phyloP scores from a whole-genome alignment of 2,113 vertebrate species.

The Cinclus mexicanus region DNA sequence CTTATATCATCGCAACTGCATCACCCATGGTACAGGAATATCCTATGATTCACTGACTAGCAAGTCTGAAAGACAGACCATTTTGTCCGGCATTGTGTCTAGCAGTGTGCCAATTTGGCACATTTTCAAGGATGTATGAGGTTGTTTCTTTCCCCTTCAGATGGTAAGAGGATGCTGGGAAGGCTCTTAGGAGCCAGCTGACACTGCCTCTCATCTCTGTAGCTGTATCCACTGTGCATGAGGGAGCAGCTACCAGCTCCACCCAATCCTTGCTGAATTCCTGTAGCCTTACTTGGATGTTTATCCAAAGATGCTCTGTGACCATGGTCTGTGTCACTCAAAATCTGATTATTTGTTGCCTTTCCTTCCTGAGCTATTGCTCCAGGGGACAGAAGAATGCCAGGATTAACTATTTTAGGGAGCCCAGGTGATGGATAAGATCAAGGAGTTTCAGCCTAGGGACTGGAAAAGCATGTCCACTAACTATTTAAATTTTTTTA shows the following conservation, averaged over 20 bases:
- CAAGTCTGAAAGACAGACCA: not conserved
- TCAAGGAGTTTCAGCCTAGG: not conserved
- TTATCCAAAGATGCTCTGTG: not conserved
- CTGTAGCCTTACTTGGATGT: not conserved
- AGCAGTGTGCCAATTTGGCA: not conserved
- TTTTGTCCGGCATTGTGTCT: not conserved
- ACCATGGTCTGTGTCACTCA: not conserved
- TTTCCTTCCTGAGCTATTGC: not conserved
- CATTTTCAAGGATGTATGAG: not conserved
- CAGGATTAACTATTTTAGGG: not conserved
- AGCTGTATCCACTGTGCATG: not conserved
- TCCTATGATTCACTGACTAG: not conserved
- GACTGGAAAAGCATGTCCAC: not conserved
- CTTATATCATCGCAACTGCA: not conserved
- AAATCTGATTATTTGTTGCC: not conserved
- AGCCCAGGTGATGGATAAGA: not conserved
- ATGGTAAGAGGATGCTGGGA: fast-evolving
- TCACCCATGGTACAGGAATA: not conserved
- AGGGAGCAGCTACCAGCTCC: not conserved
- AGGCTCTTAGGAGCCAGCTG: not conserved
- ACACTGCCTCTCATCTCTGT: not conserved
- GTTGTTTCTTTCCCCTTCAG: not conserved
- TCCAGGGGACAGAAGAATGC: not conserved
- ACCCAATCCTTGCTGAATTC: not conserved
- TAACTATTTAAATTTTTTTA: not conserved